phyloP scores from a whole-genome alignment of 1,140 invertebrate species.

The Pseudomyrmex dendroicus region DNA sequence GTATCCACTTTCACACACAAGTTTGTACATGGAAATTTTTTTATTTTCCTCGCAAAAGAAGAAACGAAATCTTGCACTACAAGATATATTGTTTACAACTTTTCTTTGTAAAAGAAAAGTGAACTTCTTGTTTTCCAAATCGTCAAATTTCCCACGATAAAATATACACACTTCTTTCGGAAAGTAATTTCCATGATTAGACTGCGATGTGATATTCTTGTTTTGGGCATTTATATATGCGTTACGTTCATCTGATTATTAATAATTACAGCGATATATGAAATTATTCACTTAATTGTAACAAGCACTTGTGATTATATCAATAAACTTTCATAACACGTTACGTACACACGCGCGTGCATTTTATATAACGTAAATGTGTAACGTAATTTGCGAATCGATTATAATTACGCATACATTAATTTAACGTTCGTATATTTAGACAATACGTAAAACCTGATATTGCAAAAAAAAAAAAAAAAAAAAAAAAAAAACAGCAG shows the following conservation, averaged over 20 bases:
- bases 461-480: constrained; percentile 6
- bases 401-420: constrained; percentile 49
- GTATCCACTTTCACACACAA: neutral
- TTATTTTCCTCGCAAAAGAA: neutral
- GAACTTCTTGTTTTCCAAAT: too few species aligned
- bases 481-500: constrained; percentile 5
- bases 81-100: neutral
- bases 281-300: constrained; percentile 46
- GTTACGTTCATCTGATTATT: constrained; percentile 23
- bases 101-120: neutral
- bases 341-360: neutral
- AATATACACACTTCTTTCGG: too few species aligned
- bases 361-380: constrained; percentile 11
- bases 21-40: neutral
- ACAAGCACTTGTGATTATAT: constrained; percentile 9
- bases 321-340: constrained; percentile 35
- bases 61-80: too few species aligned
- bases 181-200: neutral
- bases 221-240: neutral
- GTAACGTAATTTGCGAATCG: constrained; percentile 8
- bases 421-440: constrained; percentile 3
- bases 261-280: constrained; percentile 27
- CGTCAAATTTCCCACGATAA: too few species aligned
- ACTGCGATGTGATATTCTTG: neutral
- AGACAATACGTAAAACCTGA: neutral